Evolutionary conservation across 2,113 vertebrate species (phyloP), one percentile per base, ranked within the genome.

Genomic region (Nannobrachium achirus): DNA sequence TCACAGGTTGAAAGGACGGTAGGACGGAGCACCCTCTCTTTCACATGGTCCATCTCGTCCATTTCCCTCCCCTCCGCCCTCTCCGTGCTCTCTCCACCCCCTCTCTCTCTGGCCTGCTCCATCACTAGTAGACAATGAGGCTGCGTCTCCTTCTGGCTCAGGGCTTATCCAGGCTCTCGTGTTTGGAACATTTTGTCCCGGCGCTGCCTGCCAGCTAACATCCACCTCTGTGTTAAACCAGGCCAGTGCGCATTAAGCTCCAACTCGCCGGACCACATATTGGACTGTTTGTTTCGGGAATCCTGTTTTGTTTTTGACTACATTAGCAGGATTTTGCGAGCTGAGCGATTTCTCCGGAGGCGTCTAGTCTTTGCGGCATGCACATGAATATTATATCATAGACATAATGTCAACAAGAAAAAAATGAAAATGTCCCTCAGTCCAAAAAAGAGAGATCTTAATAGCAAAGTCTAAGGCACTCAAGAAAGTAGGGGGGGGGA

Each of bases 151-250:
- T 10, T 63, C 8, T 56, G 67, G 50, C 71, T 50, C 64, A 59
- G 63, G 63, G 68, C 69, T 86, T 84, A 75, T 39, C 42, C 52
- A 71, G 51, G 66, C 66, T 76, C 65, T 39, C 62, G 63, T 6
- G 57, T 79, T 40, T 65, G 84, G 85, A 87, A 91, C 86, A 88
- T 89, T 87, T 71, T 87, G 87, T 90, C 81, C 86, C 75, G 65
- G 63, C 3, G 3, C 45, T 74, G 81, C 18, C 62, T 79, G 78
- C 83, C 67, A 65, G 76, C 76, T 20, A 4, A 53, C 63, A 63
- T 73, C 71, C 15, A 62, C 63, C 71, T 69, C 73, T 52, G 50
- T 71, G 25, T 20, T 66, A 55, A 73, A 79, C 61, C 75, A 75
- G 85, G 56, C 73, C 77, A 73, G 46, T 44, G 63, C 58, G 0